phyloP scores from a whole-genome alignment of 2,797 vertebrate species.

The Ctenopoma multispine region DNA sequence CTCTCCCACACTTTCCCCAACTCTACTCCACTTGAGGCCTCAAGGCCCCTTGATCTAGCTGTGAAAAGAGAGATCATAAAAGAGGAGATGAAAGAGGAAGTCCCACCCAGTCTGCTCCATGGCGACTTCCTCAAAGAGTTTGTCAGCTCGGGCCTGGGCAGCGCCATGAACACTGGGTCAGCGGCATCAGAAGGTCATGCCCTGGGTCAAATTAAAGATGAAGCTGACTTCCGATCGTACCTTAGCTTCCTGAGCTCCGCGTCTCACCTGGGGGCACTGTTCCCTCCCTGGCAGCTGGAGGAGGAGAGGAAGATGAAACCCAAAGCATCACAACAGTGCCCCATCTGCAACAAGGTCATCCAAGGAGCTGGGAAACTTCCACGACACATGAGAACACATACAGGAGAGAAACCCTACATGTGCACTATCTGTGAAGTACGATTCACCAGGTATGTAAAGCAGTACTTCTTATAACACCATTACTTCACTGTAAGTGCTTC shows the following conservation, averaged over 20 bases:
- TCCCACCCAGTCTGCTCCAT: slow-evolving; percentile 86
- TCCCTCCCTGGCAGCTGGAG: slow-evolving; percentile 96
- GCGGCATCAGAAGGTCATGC: slow-evolving; percentile 72
- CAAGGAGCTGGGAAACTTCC: slow-evolving; percentile 98
- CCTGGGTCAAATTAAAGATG: slow-evolving; percentile 92
- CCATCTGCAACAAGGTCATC: slow-evolving; percentile 99
- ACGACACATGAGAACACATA: slow-evolving; percentile 98
- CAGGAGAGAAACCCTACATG: slow-evolving; percentile 99
- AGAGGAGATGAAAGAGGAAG: slow-evolving; percentile 94
- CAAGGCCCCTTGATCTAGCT: slow-evolving; percentile 91
- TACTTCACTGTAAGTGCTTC: background rate
- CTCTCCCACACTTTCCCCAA: slow-evolving; percentile 58
- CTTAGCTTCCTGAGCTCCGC: slow-evolving; percentile 94
- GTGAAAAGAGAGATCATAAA: slow-evolving; percentile 96
- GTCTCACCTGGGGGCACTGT: slow-evolving; percentile 92
- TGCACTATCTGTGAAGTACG: slow-evolving; percentile 98
- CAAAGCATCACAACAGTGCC: slow-evolving; percentile 98
- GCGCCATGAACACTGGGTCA: slow-evolving; percentile 65
- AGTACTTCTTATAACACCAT: slow-evolving; percentile 2
- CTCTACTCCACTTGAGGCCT: slow-evolving; percentile 76
- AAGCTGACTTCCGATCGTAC: slow-evolving; percentile 93
- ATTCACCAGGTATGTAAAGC: slow-evolving; percentile 92
- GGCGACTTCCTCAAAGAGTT: slow-evolving; percentile 94
- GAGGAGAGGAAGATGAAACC: slow-evolving; percentile 98
- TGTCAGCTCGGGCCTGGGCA: slow-evolving; percentile 82